Conservation (phyloP, 2,797 vertebrate genomes). For the Tenualosa ilisha region DNA sequence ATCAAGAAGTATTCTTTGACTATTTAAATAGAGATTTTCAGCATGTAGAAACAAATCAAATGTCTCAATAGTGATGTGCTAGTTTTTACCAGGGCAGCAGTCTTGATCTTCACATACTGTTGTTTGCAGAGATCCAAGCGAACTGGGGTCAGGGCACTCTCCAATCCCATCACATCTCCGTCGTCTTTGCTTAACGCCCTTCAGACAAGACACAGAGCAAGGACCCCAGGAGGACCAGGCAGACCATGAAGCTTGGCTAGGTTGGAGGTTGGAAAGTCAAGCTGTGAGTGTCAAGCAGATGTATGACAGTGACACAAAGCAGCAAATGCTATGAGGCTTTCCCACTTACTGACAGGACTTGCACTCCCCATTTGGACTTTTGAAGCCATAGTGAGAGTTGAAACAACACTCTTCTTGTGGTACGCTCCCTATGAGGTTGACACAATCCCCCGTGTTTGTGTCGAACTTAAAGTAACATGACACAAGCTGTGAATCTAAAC, state of each 20-base stretch:
- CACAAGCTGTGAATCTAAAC: background rate
- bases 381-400: background rate
- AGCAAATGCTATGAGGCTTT: too few relatives aligned
- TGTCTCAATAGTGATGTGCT: background rate
- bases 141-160: background rate
- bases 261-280: background rate
- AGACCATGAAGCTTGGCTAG: background rate
- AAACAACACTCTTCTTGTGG: background rate
- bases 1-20: background rate
- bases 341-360: constrained; percentile 2
- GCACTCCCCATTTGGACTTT: background rate
- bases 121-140: background rate
- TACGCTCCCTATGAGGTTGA: background rate
- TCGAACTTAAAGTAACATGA: constrained; percentile 3
- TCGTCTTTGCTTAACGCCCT: background rate
- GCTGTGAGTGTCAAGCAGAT: background rate
- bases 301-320: background rate
- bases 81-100: constrained; percentile 1
- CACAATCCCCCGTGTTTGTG: background rate
- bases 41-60: background rate
- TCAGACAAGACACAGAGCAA: constrained; percentile 18
- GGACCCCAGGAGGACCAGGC: background rate
- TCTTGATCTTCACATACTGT: background rate
- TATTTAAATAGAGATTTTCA: background rate
- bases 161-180: background rate